Evolutionary conservation across 2,113 vertebrate species (phyloP), one percentile per base, ranked within the genome.

Genomic region (Pseudois nayaur): DNA sequence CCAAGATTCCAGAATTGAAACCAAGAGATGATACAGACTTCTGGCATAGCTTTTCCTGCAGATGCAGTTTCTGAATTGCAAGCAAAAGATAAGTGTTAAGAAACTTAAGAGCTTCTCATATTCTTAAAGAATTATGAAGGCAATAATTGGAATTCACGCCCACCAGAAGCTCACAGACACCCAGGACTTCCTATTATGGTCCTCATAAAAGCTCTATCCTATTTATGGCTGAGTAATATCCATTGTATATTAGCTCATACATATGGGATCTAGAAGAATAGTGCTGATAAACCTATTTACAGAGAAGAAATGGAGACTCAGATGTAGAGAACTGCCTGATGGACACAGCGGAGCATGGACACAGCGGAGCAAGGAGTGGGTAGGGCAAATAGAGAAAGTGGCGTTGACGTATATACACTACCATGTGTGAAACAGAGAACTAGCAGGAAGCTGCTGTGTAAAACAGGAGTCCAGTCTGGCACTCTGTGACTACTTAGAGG

Each of bases 331-430:
- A 36, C n/a, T 23, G 67, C n/a, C 67, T 36, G 67, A 23, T 23
- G n/a, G n/a, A n/a, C n/a, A 36, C 67, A 36, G 64, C 2, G 2
- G n/a, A 67, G 64, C 33, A 36, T 23, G n/a, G n/a, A n/a, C n/a
- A 36, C 64, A 36, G 67, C 2, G 2, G n/a, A 67, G 64, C n/a
- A 36, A 67, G 64, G 62, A n/a, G 62, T 17, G 62, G 62, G 64
- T 1, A 5, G 64, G n/a, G 11, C n/a, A 21, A 5, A 36, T 0
- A 5, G 64, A 67, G 64, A 11, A 21, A 36, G 64, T 11, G 8
- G 64, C 9, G 1, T 3, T 11, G 64, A 21, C 64, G 5, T 3
- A 2, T 9, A 3, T 0, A 4, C 33, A 21, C 33, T 1, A 1
- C n/a, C 33, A n/a, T 2, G 17, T 10, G 33, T 36, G 9, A 10